Conservation (phyloP, 2,797 vertebrate species). For the Acomys russatus region DNA sequence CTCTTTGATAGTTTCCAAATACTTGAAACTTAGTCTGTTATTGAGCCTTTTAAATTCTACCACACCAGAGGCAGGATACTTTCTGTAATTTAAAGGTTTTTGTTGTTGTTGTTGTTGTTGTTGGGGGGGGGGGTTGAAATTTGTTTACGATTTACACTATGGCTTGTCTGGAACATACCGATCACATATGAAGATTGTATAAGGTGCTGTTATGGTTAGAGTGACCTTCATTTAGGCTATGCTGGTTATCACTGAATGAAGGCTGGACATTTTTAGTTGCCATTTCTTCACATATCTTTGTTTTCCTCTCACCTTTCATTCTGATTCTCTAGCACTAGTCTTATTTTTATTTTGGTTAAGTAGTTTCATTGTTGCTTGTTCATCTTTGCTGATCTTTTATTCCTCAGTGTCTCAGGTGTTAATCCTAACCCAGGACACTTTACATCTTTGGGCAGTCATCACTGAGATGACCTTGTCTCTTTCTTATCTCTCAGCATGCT, state of each 20-base stretch:
- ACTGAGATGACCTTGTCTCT: background rate
- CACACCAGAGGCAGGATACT: conserved; percentile 9
- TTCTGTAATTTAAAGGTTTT: background rate
- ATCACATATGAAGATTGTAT: background rate
- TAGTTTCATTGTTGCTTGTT: background rate
- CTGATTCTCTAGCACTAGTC: background rate
- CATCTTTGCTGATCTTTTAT: background rate
- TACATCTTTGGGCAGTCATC: background rate
- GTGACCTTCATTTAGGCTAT: background rate
- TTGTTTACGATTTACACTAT: background rate
- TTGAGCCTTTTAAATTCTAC: conserved; percentile 16
- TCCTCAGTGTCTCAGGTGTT: background rate
- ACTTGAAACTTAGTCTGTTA: conserved; percentile 3
- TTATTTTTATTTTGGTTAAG: conserved; percentile 25
- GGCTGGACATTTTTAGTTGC: background rate
- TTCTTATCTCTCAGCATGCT: background rate
- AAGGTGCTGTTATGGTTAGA: too few species aligned
- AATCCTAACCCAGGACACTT: background rate
- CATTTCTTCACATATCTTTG: background rate
- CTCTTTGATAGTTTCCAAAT: background rate
- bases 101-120: too few species aligned
- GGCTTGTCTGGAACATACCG: background rate
- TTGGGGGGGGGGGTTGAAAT: background rate
- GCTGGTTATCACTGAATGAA: background rate
- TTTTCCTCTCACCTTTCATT: background rate